Percentiles rank a stretch among this genome's conserved stretches.
Evolutionary conservation across 2,888 invertebrate genomes (phyloP).

Genomic region (Punctoribates punctum): DNA sequence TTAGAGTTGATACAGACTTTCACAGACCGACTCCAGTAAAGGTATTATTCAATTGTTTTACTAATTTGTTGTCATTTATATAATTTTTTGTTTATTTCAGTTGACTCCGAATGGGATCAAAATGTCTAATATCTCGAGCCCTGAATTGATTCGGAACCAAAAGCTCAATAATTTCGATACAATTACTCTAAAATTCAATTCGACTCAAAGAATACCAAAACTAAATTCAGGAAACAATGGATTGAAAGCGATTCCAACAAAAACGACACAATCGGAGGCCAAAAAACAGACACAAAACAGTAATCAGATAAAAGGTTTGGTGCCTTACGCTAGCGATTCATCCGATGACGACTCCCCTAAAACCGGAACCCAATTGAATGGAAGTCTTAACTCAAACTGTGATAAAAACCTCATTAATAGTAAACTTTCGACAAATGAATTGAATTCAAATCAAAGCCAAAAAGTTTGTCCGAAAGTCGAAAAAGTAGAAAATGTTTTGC

Average conservation of each 20-base stretch:
- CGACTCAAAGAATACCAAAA: background rate
- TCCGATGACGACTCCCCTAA: constrained; percentile 47
- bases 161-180: constrained; percentile 20
- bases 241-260: background rate
- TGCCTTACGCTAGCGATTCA: constrained; percentile 54
- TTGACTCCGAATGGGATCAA: constrained; percentile 8
- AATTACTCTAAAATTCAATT: background rate
- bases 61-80: background rate
- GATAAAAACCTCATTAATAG: background rate
- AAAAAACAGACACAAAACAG: background rate
- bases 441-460: background rate
- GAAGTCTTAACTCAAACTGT: constrained; percentile 9
- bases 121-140: constrained; percentile 11
- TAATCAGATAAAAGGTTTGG: constrained; percentile 49
- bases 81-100: constrained; percentile 17
- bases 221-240: background rate
- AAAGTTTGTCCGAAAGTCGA: background rate
- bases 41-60: background rate
- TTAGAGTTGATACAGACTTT: constrained; percentile 43
- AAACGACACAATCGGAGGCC: background rate
- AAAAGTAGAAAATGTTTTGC: background rate
- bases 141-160: constrained; percentile 29
- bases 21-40: constrained; percentile 18
- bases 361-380: background rate
- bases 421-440: background rate